phyloP scores from a whole-genome alignment of 2,113 vertebrate species.

The Larimichthys polyactis region DNA sequence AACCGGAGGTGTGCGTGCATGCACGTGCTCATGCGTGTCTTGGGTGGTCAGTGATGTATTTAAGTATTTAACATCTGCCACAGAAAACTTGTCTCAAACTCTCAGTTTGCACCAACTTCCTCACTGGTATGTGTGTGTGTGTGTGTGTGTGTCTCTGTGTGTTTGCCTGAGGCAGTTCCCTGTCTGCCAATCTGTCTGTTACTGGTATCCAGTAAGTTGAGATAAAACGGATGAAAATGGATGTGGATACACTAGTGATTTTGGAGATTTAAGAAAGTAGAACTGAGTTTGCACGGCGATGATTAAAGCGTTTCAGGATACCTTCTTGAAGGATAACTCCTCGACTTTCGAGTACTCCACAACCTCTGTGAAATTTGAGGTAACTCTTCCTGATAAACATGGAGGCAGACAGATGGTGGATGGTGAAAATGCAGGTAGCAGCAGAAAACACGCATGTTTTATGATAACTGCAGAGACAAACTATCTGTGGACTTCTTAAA shows the following conservation, averaged over 20 bases:
- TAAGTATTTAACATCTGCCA: constrained; percentile 60
- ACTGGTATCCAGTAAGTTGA: constrained; percentile 20
- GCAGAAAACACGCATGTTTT: constrained; percentile 44
- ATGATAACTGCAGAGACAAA: constrained; percentile 39
- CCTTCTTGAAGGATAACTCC: constrained; percentile 12
- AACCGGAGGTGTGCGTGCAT: constrained; percentile 15
- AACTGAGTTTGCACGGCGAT: constrained; percentile 3
- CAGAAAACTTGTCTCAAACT: constrained; percentile 59
- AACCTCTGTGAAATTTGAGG: constrained; percentile 27
- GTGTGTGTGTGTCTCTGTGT: neutral
- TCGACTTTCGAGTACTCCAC: neutral
- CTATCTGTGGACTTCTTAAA: constrained; percentile 13
- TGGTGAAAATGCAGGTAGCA: constrained; percentile 18
- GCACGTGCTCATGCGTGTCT: neutral
- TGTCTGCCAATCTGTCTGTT: constrained; percentile 50
- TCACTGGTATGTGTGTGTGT: neutral
- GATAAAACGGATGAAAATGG: constrained; percentile 15
- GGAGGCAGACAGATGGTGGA: constrained; percentile 41
- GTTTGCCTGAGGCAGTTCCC: constrained; percentile 32
- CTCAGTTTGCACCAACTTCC: constrained; percentile 38
- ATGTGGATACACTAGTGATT: constrained; percentile 28
- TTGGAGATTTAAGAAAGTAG: constrained; percentile 17
- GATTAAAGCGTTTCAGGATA: constrained; percentile 29
- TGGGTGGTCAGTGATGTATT: constrained; percentile 50
- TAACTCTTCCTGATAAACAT: constrained; percentile 25